Conservation (phyloP, 2,888 invertebrate genomes). For the Deroplatys truncata region DNA sequence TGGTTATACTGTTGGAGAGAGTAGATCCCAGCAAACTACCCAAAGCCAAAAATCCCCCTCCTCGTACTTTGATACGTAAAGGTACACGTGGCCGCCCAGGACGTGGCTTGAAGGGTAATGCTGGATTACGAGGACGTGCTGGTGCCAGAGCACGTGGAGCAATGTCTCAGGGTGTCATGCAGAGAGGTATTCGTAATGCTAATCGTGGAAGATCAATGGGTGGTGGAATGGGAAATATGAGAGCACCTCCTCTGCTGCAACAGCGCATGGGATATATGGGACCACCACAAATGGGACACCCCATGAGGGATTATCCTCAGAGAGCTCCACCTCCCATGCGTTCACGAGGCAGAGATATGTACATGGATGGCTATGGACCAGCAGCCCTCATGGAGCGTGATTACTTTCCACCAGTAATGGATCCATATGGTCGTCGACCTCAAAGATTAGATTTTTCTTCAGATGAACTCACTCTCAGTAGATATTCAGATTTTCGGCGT, state of each 20-base stretch:
- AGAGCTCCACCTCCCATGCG: constrained; percentile 7
- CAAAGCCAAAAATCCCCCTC: constrained; percentile 32
- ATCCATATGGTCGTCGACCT: constrained; percentile 15
- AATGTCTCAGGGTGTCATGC: not conserved
- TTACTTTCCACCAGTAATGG: constrained; percentile 20
- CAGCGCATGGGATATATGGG: constrained; percentile 24
- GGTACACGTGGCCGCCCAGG: constrained; percentile 11
- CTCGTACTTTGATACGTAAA: constrained; percentile 22
- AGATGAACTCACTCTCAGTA: constrained; percentile 30
- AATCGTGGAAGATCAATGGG: constrained; percentile 20
- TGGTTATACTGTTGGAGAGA: constrained; percentile 50
- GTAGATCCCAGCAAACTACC: constrained; percentile 34
- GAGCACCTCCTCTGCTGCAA: constrained; percentile 14
- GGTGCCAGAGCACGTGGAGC: constrained; percentile 10
- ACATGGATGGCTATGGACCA: constrained; percentile 24
- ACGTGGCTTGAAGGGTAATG: constrained; percentile 13
- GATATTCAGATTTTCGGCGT: constrained; percentile 34
- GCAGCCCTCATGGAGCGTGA: constrained; percentile 8
- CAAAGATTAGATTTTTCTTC: constrained; percentile 30
- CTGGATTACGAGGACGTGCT: constrained; percentile 18
- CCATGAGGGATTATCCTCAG: constrained; percentile 6
- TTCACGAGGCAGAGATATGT: constrained; percentile 15
- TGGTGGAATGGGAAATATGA: constrained; percentile 2
- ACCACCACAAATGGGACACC: constrained; percentile 22
- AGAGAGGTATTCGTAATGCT: not conserved